Evolutionary conservation across 2,113 vertebrate genomes (phyloP), one percentile per base, ranked within the genome.

Genomic region (Dendropsophus ebraccatus): DNA sequence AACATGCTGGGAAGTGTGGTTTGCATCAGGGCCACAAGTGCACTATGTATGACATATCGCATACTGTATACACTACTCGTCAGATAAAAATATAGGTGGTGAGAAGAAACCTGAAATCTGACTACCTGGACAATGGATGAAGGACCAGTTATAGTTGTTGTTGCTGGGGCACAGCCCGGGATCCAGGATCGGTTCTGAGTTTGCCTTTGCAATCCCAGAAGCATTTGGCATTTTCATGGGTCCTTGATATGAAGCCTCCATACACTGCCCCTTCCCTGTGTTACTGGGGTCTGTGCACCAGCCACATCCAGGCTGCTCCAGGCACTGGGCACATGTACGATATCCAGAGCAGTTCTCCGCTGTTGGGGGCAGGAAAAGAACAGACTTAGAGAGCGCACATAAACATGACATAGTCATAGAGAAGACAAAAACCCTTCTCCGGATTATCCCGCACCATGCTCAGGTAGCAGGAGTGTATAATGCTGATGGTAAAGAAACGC

Each of bases 341-440:
- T 99, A 99, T 17, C 98, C 98, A 0, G 97, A 99, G 84, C 98
- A 99, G 92, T 99, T 99, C 88, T 99, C 97, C 19, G 97, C 98
- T 99, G 30, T 11, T 0, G 84, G 72, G 69, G 87, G 8, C 72
- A 82, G 9, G 25, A 0, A 84, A 45, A 54, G 19, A 41, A 16
- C 2, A 50, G 35, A 54, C 16, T 17, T 54, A 17, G 16, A 1
- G 16, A 4, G 41, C 8, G 3, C 8, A 41, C 8, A 8, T 41
- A 41, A 41, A 41, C n/a, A n/a, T n/a, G n/a, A 47, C 5, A 47
- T 10, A 47, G 45, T 4, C 45, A 47, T 10, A 47, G 45, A 47
- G 10, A 10, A 47, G 45, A 47, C 45, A 4, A 47, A 10, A 47
- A 47, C 45, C 45, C 10, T 47, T 47, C 4, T 5, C 10, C 45